Percentiles rank a stretch among this genome's conserved stretches.
Evolutionary conservation across 2,888 invertebrate species (phyloP).

Genomic region (Cheilosia scutellata): DNA sequence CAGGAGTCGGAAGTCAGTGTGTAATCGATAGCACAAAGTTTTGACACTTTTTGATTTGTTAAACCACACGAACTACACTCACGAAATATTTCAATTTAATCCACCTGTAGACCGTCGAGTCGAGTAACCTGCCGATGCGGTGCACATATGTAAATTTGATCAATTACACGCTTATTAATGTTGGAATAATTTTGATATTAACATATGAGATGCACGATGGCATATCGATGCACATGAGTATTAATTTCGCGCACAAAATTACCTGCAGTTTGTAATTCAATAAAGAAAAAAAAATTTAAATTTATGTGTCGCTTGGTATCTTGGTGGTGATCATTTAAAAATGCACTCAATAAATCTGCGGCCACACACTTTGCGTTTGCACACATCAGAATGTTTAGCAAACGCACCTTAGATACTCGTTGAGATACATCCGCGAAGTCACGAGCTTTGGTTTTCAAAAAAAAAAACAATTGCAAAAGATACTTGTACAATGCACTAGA

Average conservation of each 20-base stretch:
- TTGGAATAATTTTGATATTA: constrained; percentile 2
- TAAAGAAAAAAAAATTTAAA: no score
- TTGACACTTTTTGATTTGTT: constrained; percentile 53
- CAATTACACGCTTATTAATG: constrained; percentile 18
- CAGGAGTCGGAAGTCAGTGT: not conserved
- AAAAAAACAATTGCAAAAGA: not conserved
- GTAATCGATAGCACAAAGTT: constrained; percentile 34
- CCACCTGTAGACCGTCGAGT: not conserved
- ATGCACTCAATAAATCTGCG: constrained; percentile 22
- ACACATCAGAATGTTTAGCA: not conserved
- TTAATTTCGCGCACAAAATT: not conserved
- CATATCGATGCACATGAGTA: not conserved
- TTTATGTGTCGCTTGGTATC: not conserved
- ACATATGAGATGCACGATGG: constrained; percentile 16
- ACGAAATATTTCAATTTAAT: not conserved
- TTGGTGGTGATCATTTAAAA: not conserved
- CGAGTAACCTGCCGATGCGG: no score
- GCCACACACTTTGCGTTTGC: constrained; percentile 1
- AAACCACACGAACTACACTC: not conserved
- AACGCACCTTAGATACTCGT: constrained; percentile 20
- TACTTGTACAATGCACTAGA: constrained; percentile 16
- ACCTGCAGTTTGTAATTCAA: not conserved
- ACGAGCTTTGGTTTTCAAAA: not conserved
- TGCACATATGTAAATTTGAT: constrained; percentile 29
- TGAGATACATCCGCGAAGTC: constrained; percentile 43